Base-by-base conservation (phyloP, 2,797 vertebrate genomes). In the Siniperca obscura region DNA sequence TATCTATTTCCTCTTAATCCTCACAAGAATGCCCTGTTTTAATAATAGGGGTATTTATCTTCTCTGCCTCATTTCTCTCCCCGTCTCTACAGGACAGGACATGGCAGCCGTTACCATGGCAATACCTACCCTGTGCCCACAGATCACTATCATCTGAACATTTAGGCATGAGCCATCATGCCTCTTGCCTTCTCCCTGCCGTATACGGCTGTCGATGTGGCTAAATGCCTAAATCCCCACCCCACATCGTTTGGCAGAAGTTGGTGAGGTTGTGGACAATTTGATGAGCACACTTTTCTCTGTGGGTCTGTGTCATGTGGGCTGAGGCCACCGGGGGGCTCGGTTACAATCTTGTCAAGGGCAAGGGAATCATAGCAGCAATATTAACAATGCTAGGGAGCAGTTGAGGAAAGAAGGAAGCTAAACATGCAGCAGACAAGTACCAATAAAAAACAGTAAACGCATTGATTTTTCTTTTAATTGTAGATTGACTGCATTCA, bases 51-150 rank as follows among this genome's bases (percentile, higher is more conserved):
- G 48, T 81, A 50, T 85, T 84, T 64, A 71, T 84, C 57, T 38
- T 70, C 70, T 38, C 83, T 44, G 60, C 65, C 56, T 67, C 62
- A 5, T 38, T 16, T 59, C 65, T 78, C 38, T n/a, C 9, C 52
- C 34, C 11, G 52, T 85, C 70, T 73, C 55, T 1, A 48, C 57
- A 65, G 80, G 86, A 73, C 80, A 62, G 76, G 78, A 61, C 79
- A 64, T 74, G 76, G 65, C 52, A 30, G 61, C 61, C 14, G 84
- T 88, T 85, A 72, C 80, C 76, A 88, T 84, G 75, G 82, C 21
- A 10, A 90, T 66, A 67, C 84, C 74, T 78, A 70, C 73, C 77
- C 74, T 34, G 67, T 50, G 59, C 75, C 71, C 80, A 68, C 70
- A 82, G 80, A 80, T 75, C 61, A 57, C 59, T 19, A 59, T 81